Evolutionary conservation across 2,797 vertebrate species (phyloP).

Genomic region (Acanthornis magna): DNA sequence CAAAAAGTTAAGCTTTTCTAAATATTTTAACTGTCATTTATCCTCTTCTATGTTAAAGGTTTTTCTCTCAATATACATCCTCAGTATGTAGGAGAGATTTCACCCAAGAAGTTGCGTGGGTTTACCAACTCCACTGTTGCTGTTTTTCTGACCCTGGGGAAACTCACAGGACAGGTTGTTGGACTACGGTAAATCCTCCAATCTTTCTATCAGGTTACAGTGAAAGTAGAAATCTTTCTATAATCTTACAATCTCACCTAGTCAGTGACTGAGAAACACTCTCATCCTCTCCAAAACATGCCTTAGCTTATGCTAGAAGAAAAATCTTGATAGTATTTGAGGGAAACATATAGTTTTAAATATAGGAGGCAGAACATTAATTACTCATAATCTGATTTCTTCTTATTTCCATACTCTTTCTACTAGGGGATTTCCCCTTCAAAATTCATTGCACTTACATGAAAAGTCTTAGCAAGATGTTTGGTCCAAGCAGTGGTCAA

Average conservation of each 20-base stretch:
- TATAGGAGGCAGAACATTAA: background rate
- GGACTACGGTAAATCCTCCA: conserved; percentile 81
- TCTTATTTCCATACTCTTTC: background rate
- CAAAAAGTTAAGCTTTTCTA: background rate
- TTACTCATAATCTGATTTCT: background rate
- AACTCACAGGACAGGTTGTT: conserved; percentile 85
- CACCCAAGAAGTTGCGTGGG: conserved; percentile 87
- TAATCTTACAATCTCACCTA: background rate
- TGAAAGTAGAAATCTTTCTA: background rate
- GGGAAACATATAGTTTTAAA: background rate
- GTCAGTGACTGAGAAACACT: background rate
- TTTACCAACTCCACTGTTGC: conserved; percentile 83
- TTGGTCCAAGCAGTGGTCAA: background rate
- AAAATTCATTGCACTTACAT: background rate
- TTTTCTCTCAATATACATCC: conserved; percentile 81
- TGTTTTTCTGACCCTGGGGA: conserved; percentile 86
- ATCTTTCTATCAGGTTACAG: background rate
- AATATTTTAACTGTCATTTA: background rate
- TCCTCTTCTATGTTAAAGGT: conserved; percentile 23
- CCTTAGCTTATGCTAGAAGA: background rate
- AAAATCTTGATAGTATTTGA: background rate
- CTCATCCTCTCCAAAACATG: background rate
- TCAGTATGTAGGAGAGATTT: conserved; percentile 92
- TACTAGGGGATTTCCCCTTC: background rate
- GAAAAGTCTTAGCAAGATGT: background rate